Conservation (phyloP, 2,113 vertebrate species). For the Polyodon spathula region DNA sequence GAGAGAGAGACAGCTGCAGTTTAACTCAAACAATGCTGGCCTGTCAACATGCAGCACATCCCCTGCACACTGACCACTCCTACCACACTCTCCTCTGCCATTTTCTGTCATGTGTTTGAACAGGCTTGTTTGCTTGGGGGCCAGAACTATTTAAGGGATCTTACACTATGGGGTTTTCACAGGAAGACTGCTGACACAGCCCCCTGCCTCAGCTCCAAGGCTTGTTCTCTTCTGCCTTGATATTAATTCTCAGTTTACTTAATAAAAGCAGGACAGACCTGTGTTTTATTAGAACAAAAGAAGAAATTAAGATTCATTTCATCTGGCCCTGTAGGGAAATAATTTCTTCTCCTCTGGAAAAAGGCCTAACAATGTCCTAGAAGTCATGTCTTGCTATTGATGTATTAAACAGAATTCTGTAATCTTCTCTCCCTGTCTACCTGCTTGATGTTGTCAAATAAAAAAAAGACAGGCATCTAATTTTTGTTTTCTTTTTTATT, state of each 20-base stretch:
- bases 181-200: conserved; percentile 31
- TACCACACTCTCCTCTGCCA: conserved; percentile 55
- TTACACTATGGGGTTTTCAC: conserved; percentile 61
- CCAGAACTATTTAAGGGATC: conserved; percentile 69
- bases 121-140: conserved; percentile 40
- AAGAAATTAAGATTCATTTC: neutral
- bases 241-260: neutral
- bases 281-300: neutral
- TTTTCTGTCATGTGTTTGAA: conserved; percentile 58
- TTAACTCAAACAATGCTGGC: conserved; percentile 56
- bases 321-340: neutral
- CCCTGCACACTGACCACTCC: conserved; percentile 52
- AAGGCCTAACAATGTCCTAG: conserved; percentile 11
- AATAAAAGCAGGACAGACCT: neutral
- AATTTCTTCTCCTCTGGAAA: neutral
- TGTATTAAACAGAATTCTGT: conserved; percentile 21
- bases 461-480: conserved; percentile 24
- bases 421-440: conserved; percentile 31
- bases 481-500: no score
- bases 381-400: conserved; percentile 28
- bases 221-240: no score
- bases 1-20: conserved; percentile 55
- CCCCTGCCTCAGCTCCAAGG: no score
- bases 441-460: conserved; percentile 37
- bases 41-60: conserved; percentile 44